These are phyloP conservation scores for Cyanoderma ruficeps DNA, from an alignment of 2,113 vertebrate species.

Conservation along the genomic window DNA sequence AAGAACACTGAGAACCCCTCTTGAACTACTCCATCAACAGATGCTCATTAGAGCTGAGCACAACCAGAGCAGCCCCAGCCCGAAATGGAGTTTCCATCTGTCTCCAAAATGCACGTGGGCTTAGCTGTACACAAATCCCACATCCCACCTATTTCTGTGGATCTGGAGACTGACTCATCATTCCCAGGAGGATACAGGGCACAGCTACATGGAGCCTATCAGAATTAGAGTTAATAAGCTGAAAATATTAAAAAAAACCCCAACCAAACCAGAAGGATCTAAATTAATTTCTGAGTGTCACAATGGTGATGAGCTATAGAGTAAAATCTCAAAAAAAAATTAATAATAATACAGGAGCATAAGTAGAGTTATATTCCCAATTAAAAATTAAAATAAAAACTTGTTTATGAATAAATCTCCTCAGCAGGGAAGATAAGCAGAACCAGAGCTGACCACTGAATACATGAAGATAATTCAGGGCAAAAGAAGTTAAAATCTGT, in stretches of 20 bases:
- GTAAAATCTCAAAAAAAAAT: not conserved
- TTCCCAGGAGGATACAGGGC: not conserved
- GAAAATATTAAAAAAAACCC: not conserved
- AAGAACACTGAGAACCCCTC: not conserved
- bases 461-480: not conserved
- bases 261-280: not conserved
- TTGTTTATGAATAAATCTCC: not conserved
- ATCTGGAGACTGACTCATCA: not conserved
- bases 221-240: not conserved
- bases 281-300: not conserved
- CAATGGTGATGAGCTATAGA: not conserved
- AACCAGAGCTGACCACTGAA: not conserved
- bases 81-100: conserved; percentile 55
- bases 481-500: not conserved
- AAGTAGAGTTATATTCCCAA: not conserved
- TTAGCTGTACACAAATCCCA: conserved; percentile 36
- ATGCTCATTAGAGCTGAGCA: conserved; percentile 54
- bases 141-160: conserved; percentile 25
- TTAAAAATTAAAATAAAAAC: not conserved
- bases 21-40: conserved; percentile 46
- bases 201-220: not conserved
- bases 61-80: not conserved
- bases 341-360: not conserved
- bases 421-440: not conserved
- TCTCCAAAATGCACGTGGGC: not conserved